These are phyloP conservation scores for Schizopygopsis malacanthus DNA, from an alignment of 2,797 vertebrate genomes.

Conservation along the genomic window DNA sequence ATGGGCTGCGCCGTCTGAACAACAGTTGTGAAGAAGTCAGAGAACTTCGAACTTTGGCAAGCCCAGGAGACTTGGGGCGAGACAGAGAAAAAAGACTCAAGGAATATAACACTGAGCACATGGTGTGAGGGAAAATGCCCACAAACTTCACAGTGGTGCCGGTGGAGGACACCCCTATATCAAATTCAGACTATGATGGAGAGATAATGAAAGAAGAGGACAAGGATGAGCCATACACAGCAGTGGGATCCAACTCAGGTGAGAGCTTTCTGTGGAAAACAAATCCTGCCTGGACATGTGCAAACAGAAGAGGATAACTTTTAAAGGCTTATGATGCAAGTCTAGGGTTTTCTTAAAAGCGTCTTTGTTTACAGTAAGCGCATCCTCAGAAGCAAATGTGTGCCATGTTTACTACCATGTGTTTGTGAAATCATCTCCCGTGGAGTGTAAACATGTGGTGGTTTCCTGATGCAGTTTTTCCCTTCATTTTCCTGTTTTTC, in stretches of 20 bases:
- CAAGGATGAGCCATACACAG: conserved; percentile 39
- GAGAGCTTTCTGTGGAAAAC: conserved; percentile 30
- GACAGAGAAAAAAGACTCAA: conserved; percentile 16
- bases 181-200: conserved; percentile 37
- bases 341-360: too few species aligned
- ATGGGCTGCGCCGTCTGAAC: conserved; percentile 56
- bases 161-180: conserved; percentile 73
- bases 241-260: conserved; percentile 56
- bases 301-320: conserved; percentile 3
- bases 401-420: conserved; percentile 29
- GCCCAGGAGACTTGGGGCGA: conserved; percentile 23
- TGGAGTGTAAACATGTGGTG: conserved; percentile 40
- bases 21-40: conserved; percentile 44
- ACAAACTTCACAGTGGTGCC: conserved; percentile 84
- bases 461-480: conserved; percentile 32
- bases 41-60: conserved; percentile 51
- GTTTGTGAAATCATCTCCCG: conserved; percentile 31
- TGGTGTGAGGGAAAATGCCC: conserved; percentile 74
- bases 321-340: neutral
- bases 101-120: conserved; percentile 46
- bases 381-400: neutral
- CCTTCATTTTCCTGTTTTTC: conserved; percentile 45
- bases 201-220: conserved; percentile 49
- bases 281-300: conserved; percentile 29
- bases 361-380: neutral